Evolutionary conservation across 2,888 invertebrate genomes (phyloP).

Genomic region (Heliconius ethilla): DNA sequence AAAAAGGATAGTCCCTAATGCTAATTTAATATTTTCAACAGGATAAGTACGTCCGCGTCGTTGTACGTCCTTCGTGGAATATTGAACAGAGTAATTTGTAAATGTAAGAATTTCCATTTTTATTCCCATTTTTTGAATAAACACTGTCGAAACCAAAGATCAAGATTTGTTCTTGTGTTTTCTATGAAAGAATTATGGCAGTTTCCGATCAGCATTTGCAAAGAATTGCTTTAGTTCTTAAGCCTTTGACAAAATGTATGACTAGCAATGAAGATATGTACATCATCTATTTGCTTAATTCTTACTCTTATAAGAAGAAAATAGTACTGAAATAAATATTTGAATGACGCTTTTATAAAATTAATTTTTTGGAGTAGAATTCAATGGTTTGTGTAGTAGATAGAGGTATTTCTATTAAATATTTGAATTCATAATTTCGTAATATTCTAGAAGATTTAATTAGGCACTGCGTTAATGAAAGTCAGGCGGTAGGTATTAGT

Average conservation of each 20-base stretch:
- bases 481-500: background rate
- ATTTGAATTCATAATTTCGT: background rate
- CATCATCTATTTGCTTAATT: background rate
- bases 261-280: background rate
- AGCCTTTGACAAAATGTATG: background rate
- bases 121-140: background rate
- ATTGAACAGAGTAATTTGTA: slow-evolving; percentile 11
- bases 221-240: slow-evolving; percentile 7
- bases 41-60: background rate
- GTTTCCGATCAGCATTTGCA: slow-evolving; percentile 9
- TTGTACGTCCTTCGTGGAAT: background rate
- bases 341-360: background rate
- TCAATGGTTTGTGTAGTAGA: background rate
- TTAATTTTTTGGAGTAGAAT: background rate
- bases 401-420: too few relatives aligned
- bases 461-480: too few relatives aligned
- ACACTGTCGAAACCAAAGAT: background rate
- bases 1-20: background rate
- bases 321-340: background rate
- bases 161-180: background rate
- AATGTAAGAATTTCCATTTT: slow-evolving; percentile 3
- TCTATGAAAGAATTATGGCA: background rate
- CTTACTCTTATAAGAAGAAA: background rate
- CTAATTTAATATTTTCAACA: slow-evolving; percentile 2
- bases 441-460: background rate